Conservation (phyloP, 2,113 vertebrate genomes). For the Xyrauchen texanus region DNA sequence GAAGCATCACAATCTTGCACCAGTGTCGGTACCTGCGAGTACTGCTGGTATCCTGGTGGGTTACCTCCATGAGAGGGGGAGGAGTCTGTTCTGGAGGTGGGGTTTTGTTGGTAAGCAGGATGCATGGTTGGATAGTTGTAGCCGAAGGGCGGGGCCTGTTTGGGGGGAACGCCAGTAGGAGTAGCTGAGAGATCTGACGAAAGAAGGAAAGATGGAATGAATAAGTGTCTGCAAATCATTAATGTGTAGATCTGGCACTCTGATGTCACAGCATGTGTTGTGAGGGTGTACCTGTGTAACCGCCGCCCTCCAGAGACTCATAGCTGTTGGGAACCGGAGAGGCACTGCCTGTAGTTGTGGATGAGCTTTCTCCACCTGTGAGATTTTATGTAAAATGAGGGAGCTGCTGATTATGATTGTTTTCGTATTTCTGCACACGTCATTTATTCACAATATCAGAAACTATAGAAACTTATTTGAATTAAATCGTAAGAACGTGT, state of each 20-base stretch:
- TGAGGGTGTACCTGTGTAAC: conserved; percentile 79
- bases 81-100: conserved; percentile 64
- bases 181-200: conserved; percentile 49
- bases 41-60: conserved; percentile 77
- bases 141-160: conserved; percentile 80
- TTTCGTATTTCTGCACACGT: background rate
- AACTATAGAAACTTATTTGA: too few species aligned
- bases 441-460: too few species aligned
- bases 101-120: conserved; percentile 81
- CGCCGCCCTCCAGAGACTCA: conserved; percentile 90
- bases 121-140: conserved; percentile 86
- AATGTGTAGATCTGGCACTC: background rate
- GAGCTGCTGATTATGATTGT: background rate
- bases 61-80: conserved; percentile 69
- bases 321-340: conserved; percentile 91
- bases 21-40: conserved; percentile 71
- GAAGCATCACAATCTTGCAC: conserved; percentile 51
- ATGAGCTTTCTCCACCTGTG: conserved; percentile 89
- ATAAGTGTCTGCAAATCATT: background rate
- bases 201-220: background rate
- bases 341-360: conserved; percentile 88
- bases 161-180: conserved; percentile 63
- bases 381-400: background rate
- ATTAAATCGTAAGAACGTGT: too few species aligned
- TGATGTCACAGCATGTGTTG: background rate